Base-by-base conservation (phyloP, 2,113 vertebrate genomes). In the Carassius carassius region DNA sequence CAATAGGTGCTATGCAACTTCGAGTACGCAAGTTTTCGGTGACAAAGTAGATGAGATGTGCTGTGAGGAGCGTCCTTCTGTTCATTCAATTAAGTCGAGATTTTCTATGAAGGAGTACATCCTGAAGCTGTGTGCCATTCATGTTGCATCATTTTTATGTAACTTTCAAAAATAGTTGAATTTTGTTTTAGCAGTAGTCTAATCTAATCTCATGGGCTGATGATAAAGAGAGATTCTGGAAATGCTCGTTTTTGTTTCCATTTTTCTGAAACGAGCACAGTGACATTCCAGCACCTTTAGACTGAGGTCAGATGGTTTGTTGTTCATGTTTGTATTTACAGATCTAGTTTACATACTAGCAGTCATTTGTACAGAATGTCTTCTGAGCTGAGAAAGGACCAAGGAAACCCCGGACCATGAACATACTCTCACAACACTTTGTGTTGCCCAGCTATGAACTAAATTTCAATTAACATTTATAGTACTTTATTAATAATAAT, bases 1-100 rank as follows among this genome's bases (percentile, higher is more conserved):
- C 54, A 78, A n/a, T 78, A 78, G 75, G 75, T 78, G 76, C 76
- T 78, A 78, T 62, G 76, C 76, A 78, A 62, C 69, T 72, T 37
- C 2, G 13, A 62, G 32, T 60, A 25, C 8, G 29, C 41, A 41
- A 9, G 41, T 41, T 41, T 41, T 41, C 41, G 8, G 41, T 7
- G 10, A 37, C 74, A 35, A 13, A 77, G 2, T 77, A 56, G 49
- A 51, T 56, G 21, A 62, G 32, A 60, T 78, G 14, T 78, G 29
- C 35, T 12, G 76, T 3, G 21, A 78, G 29, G 76, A 60, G 5
- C 13, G 3, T 62, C 21, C 23, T 14, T 60, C 6, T 56, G 17
- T 51, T 75, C 44, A 76, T 76, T 49, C 1, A 49, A 75, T 51
- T 29, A 51, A 29, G 37, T 72, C n/a, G 21, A 62, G 58, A 62